A percentile compares a stretch with the other conserved stretches of the same genome.
Conservation (phyloP, 2,113 vertebrate species). For the Lota lota region DNA sequence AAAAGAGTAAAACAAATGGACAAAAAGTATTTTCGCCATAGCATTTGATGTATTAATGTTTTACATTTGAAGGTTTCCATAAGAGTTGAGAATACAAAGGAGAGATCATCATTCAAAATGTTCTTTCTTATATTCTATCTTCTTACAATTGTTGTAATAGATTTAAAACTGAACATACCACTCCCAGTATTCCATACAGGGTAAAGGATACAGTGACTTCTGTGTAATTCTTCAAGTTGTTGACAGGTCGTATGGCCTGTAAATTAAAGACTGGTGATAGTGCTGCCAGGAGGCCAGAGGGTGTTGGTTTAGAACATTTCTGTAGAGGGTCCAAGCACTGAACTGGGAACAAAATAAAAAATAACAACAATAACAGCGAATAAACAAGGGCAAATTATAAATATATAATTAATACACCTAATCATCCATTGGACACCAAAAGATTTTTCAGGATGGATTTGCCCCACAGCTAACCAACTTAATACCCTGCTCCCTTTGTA, state of each 20-base stretch:
- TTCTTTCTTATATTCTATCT: background rate
- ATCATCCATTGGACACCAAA: background rate
- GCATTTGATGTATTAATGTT: background rate
- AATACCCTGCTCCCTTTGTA: background rate
- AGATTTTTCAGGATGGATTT: background rate
- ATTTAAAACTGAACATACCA: conserved; percentile 57
- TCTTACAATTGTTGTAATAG: background rate
- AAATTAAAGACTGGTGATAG: conserved; percentile 47
- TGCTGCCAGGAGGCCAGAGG: conserved; percentile 47
- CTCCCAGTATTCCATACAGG: conserved; percentile 69
- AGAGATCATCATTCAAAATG: too few species aligned
- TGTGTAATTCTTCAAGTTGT: conserved; percentile 37
- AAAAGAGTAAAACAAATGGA: conserved; percentile 10
- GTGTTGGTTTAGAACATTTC: conserved; percentile 58
- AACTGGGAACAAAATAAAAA: conserved; percentile 28
- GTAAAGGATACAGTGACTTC: conserved; percentile 47
- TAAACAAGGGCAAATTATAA: background rate
- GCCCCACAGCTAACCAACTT: background rate
- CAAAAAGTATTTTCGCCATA: background rate
- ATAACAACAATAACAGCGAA: background rate
- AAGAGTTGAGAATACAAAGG: too few species aligned
- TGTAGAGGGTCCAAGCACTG: conserved; percentile 12
- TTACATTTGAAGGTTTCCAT: background rate
- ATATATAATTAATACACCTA: too few species aligned
- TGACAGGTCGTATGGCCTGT: conserved; percentile 60